Base-by-base conservation (phyloP, 2,888 invertebrate species). In the Drosophila lacicola region DNA sequence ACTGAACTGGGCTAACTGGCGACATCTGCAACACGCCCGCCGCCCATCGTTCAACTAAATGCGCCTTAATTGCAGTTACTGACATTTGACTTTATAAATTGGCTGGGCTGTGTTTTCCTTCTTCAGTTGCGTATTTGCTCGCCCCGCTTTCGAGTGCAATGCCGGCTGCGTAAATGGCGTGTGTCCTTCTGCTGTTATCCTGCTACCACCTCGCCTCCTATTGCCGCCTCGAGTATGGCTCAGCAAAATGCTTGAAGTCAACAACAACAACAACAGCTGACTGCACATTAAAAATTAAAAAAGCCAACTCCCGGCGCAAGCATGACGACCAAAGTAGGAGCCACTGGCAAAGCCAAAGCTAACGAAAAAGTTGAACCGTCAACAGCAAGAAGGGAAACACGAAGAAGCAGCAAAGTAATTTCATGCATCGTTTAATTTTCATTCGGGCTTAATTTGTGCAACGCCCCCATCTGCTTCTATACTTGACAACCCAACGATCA, bases 381-480 rank as follows among this genome's bases (percentile, higher is more conserved):
- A 64, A 50, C 71, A 70, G 57, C 62, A 79, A 10, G 11, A 50
- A 13, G 41, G 37, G 19, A 17, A 63, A 69, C 46, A 60, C 49
- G 51, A 82, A 74, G 69, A 67, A 57, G 68, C 51, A 88, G 88
- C 82, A 86, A 88, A 90, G 90, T 90, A 90, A 90, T 90, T 90
- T 90, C 90, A 90, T 90, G 90, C 90, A 91, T 91, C 90, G 90
- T 89, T 90, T 89, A 86, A 78, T 91, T 90, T 90, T 91, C 89
- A 90, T 91, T 91, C 86, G 90, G 80, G 86, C 80, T 90, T 90
- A 91, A 91, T 91, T 90, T 90, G 91, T 88, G 86, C 82, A 83
- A 74, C 87, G 73, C 67, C 74, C 73, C 78, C 54, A 21, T 14
- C 42, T 41, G 54, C 19, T 45, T 58, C 64, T 17, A 17, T 17